phyloP scores from a whole-genome alignment of 2,888 invertebrate species.

The Onchidella celtica region DNA sequence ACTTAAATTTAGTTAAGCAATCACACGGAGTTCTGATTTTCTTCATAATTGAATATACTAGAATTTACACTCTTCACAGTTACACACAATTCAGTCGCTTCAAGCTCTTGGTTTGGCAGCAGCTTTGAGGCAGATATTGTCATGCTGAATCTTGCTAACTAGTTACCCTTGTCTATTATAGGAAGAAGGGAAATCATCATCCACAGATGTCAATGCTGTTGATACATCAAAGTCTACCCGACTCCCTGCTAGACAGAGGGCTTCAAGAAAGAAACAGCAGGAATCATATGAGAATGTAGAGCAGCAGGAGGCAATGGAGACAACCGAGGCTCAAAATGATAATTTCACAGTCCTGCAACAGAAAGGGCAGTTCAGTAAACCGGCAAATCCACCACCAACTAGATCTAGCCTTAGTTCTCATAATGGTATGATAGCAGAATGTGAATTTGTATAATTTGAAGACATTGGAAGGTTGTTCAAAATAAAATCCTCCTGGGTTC shows the following conservation, averaged over 20 bases:
- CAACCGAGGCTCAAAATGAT: background rate
- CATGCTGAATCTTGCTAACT: too few relatives aligned
- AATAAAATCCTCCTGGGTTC: too few relatives aligned
- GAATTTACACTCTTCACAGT: too few relatives aligned
- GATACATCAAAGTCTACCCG: background rate
- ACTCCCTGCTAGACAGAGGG: background rate
- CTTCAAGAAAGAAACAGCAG: background rate
- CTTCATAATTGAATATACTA: too few relatives aligned
- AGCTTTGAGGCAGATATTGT: too few relatives aligned
- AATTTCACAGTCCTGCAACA: slow-evolving; percentile 23
- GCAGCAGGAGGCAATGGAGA: background rate
- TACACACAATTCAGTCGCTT: too few relatives aligned
- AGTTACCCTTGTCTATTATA: background rate
- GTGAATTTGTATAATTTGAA: too few relatives aligned
- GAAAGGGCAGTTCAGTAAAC: slow-evolving; percentile 17
- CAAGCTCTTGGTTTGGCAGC: too few relatives aligned
- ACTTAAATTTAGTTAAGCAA: too few relatives aligned
- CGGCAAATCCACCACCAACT: background rate
- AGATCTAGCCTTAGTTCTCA: slow-evolving; percentile 1
- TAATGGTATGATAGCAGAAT: background rate
- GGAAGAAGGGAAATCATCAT: slow-evolving; percentile 29
- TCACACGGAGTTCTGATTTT: too few relatives aligned
- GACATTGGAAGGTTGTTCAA: too few relatives aligned
- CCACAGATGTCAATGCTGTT: slow-evolving; percentile 39
- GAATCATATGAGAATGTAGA: slow-evolving; percentile 9